These are phyloP conservation scores for Pseudomugil gertrudae DNA, from an alignment of 2,797 vertebrate species.

Conservation along the genomic window DNA sequence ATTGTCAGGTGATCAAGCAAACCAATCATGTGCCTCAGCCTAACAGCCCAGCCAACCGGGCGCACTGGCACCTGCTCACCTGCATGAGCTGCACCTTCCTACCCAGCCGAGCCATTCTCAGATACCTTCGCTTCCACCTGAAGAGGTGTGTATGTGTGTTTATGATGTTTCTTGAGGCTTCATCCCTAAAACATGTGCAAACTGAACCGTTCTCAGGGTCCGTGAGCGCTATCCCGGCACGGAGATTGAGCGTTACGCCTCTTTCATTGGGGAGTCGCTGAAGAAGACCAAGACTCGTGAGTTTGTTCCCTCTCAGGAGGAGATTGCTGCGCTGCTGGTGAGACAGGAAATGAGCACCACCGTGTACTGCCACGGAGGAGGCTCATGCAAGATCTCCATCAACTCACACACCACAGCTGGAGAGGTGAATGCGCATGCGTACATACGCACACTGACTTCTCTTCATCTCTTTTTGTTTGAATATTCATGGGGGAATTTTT, in stretches of 20 bases:
- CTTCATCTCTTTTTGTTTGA: not conserved
- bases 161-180: not conserved
- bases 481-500: not conserved
- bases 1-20: constrained; percentile 95
- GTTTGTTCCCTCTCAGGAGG: constrained; percentile 93
- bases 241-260: constrained; percentile 89
- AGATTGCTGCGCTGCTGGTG: constrained; percentile 90
- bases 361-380: constrained; percentile 94
- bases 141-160: constrained; percentile 80
- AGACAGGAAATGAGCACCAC: constrained; percentile 93
- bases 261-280: constrained; percentile 89
- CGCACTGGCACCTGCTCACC: constrained; percentile 93
- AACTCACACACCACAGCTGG: constrained; percentile 95
- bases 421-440: constrained; percentile 80
- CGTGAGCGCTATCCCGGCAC: constrained; percentile 87
- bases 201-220: constrained; percentile 75
- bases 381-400: constrained; percentile 96
- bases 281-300: constrained; percentile 92
- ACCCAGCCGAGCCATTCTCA: constrained; percentile 90
- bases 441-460: not conserved
- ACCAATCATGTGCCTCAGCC: constrained; percentile 93
- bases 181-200: not conserved
- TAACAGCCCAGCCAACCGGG: constrained; percentile 88
- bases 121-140: constrained; percentile 93
- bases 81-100: constrained; percentile 95